Evolutionary conservation across 2,113 vertebrate genomes (phyloP).

Genomic region (Axis porcinus): DNA sequence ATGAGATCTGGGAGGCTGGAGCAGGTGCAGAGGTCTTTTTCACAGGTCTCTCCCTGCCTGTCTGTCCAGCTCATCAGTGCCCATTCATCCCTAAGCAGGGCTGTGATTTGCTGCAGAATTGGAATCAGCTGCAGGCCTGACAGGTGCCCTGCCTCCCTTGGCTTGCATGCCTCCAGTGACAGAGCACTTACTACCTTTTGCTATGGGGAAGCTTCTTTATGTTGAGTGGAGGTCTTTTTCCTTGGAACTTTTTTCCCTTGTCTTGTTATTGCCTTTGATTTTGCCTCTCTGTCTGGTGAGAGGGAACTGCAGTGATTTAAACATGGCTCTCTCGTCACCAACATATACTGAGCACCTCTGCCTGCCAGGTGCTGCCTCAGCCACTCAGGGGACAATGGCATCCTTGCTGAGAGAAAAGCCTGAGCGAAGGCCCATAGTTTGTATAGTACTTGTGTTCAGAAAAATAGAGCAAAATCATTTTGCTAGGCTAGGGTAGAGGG

Average conservation of each 20-base stretch:
- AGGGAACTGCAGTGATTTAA: slow-evolving; percentile 42
- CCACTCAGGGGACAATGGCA: slow-evolving; percentile 15
- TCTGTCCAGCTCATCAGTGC: slow-evolving; percentile 14
- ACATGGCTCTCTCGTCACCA: slow-evolving; percentile 25
- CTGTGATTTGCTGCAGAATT: slow-evolving; percentile 56
- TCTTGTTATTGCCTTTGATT: slow-evolving; percentile 37
- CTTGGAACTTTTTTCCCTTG: slow-evolving; percentile 33
- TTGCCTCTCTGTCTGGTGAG: slow-evolving; percentile 21
- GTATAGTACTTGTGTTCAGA: not conserved
- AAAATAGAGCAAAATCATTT: slow-evolving; percentile 11
- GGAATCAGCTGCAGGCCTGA: slow-evolving; percentile 57
- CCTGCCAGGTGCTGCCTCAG: slow-evolving; percentile 16
- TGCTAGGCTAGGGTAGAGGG: not conserved
- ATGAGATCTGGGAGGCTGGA: not conserved
- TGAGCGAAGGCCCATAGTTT: slow-evolving; percentile 3
- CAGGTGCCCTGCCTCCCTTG: slow-evolving; percentile 47
- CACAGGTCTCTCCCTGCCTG: not conserved
- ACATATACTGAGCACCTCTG: slow-evolving; percentile 22
- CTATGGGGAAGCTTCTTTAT: slow-evolving; percentile 18
- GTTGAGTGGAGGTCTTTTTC: not conserved
- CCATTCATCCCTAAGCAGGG: slow-evolving; percentile 44
- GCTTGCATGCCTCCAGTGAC: slow-evolving; percentile 55
- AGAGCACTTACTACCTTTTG: slow-evolving; percentile 47
- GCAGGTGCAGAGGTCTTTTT: slow-evolving; percentile 22
- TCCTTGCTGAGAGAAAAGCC: slow-evolving; percentile 47